Percentiles rank a stretch among this genome's conserved stretches.
These are phyloP conservation scores for Chaenocephalus aceratus DNA, from an alignment of 2,113 vertebrate species.

Conservation along the genomic window DNA sequence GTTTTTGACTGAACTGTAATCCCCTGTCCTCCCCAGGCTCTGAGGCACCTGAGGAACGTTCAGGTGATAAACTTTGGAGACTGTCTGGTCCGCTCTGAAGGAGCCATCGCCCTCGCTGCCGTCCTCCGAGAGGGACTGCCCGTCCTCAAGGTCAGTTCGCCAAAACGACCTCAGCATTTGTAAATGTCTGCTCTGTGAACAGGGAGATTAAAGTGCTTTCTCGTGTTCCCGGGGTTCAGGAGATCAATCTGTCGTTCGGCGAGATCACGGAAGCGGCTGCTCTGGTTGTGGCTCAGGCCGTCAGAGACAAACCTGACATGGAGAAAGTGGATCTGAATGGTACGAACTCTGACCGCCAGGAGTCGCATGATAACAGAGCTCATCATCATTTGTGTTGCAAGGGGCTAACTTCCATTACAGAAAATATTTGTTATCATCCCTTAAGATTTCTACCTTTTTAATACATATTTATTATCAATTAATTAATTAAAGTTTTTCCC, in stretches of 20 bases:
- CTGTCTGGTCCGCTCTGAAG: conserved; percentile 94
- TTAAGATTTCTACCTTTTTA: too few relatives aligned
- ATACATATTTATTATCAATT: too few relatives aligned
- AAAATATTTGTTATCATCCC: too few relatives aligned
- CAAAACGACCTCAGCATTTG: not conserved
- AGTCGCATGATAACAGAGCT: not conserved
- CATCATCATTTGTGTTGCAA: too few relatives aligned
- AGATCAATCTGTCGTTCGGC: conserved; percentile 95
- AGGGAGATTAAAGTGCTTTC: not conserved
- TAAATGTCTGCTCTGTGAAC: not conserved
- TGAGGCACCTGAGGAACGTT: conserved; percentile 90
- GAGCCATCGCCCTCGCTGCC: conserved; percentile 91
- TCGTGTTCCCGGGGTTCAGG: conserved; percentile 75
- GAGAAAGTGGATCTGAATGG: conserved; percentile 96
- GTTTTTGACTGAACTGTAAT: not conserved
- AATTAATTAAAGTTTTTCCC: too few relatives aligned
- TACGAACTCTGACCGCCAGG: conserved; percentile 37
- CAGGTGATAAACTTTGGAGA: conserved; percentile 97
- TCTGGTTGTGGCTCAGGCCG: conserved; percentile 87
- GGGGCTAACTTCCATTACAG: too few relatives aligned
- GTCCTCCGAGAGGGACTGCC: conserved; percentile 91
- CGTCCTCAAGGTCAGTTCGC: conserved; percentile 86
- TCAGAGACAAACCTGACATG: conserved; percentile 87
- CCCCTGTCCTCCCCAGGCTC: conserved; percentile 80
- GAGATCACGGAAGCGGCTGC: conserved; percentile 94